Evolutionary conservation across 2,797 vertebrate species (phyloP).

Genomic region (Erithacus rubecula): DNA sequence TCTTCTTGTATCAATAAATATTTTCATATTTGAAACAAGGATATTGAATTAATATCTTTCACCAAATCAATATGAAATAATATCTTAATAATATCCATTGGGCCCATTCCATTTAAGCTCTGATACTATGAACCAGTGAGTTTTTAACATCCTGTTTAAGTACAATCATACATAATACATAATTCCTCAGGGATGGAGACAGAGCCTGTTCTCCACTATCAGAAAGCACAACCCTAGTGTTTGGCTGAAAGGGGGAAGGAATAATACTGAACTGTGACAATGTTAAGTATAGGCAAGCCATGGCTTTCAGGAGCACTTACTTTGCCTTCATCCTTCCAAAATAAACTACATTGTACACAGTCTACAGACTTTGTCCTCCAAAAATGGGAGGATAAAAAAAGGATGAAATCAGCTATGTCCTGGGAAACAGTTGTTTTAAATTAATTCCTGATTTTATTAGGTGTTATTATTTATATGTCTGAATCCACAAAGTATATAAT

Average conservation of each 20-base stretch:
- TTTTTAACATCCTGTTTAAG: conserved; percentile 39
- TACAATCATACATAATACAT: neutral
- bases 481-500: neutral
- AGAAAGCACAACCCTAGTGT: neutral
- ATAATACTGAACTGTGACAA: neutral
- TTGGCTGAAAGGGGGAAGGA: neutral
- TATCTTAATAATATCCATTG: neutral
- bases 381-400: neutral
- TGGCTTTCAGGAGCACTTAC: neutral
- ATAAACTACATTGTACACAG: neutral
- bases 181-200: conserved; percentile 62
- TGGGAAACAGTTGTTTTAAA: neutral
- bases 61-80: neutral
- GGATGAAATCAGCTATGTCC: neutral
- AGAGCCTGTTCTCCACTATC: neutral
- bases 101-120: neutral
- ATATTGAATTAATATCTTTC: neutral
- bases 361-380: neutral
- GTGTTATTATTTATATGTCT: neutral
- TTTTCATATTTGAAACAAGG: neutral
- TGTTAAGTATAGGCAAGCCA: neutral
- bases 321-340: neutral
- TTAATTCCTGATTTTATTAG: neutral
- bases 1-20: neutral
- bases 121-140: conserved; percentile 24